Evolutionary conservation across 1,140 invertebrate genomes (phyloP).

Genomic region (Odontomachus brunneus): DNA sequence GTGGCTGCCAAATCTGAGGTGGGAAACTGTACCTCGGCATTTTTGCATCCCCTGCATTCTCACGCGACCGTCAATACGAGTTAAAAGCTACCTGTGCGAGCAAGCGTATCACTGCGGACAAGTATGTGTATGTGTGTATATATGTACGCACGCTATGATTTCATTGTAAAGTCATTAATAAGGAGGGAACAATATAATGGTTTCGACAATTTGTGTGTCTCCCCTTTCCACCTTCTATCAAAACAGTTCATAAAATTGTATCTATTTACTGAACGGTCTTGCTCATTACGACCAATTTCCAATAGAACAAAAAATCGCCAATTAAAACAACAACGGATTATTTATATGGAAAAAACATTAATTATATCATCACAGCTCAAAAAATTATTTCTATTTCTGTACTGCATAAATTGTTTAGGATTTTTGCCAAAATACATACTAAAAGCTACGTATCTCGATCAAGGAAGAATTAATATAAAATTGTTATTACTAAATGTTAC

Average conservation of each 20-base stretch:
- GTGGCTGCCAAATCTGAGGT: constrained; percentile 12
- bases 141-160: neutral
- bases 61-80: constrained; percentile 40
- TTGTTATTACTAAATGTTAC: no score
- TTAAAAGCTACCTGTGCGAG: constrained; percentile 39
- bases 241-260: constrained; percentile 2
- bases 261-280: neutral
- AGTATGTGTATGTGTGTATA: constrained; percentile 2
- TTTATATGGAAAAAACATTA: neutral
- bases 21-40: constrained; percentile 48
- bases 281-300: neutral
- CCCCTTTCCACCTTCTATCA: neutral
- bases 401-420: neutral
- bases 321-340: neutral
- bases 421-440: neutral
- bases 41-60: constrained; percentile 54
- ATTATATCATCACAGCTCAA: constrained; percentile 4
- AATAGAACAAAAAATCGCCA: neutral
- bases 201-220: neutral
- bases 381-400: neutral
- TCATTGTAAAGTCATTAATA: constrained; percentile 10
- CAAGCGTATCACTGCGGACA: constrained; percentile 34
- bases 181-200: constrained; percentile 2
- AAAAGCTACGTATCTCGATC: neutral
- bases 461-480: no score